Evolutionary conservation across 1,140 invertebrate species (phyloP), one percentile per base, ranked within the genome.

Genomic region (Ectropis grisescens): DNA sequence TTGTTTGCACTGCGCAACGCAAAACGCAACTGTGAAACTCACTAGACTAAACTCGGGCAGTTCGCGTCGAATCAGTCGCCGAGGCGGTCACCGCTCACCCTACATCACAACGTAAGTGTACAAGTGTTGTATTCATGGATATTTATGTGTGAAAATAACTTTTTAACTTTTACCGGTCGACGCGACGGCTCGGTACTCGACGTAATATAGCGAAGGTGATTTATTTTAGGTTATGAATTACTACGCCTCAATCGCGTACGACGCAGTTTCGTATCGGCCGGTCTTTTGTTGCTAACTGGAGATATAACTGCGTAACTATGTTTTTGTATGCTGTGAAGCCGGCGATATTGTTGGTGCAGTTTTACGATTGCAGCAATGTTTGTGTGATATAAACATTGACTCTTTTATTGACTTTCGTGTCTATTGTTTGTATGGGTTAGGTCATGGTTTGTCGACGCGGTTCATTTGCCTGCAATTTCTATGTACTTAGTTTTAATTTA

Each of bases 271-370:
- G 39, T 48, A 53, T 58, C 41, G 55, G 57, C 62, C 69, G 67
- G 66, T 39, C 42, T 58, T 62, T 65, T 67, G 74, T 79, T 75
- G 64, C 70, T 74, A 79, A 61, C 66, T 43, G 64, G 47, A 56
- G 55, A 24, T 37, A 24, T 38, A 41, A 47, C 58, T 78, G 70
- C 70, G 70, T 78, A 74, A n/a, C n/a, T n/a, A n/a, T n/a, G n/a
- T n/a, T 65, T 33, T 49, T 40, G 28, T 38, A 45, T 57, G 25
- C 38, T 58, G 41, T 33, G 29, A 32, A 40, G 13, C 11, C 31
- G 22, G 30, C 37, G 32, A 40, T 36, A 31, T 34, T 41, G 36
- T 48, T 39, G 36, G 29, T 44, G 23, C 24, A n/a, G n/a, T n/a
- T n/a, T n/a, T n/a, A n/a, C n/a, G n/a, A n/a, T n/a, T n/a, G n/a